A percentile compares a stretch with the other conserved stretches of the same genome.
Conservation (phyloP, 2,888 invertebrate species). For the Ypsolopha sequella region DNA sequence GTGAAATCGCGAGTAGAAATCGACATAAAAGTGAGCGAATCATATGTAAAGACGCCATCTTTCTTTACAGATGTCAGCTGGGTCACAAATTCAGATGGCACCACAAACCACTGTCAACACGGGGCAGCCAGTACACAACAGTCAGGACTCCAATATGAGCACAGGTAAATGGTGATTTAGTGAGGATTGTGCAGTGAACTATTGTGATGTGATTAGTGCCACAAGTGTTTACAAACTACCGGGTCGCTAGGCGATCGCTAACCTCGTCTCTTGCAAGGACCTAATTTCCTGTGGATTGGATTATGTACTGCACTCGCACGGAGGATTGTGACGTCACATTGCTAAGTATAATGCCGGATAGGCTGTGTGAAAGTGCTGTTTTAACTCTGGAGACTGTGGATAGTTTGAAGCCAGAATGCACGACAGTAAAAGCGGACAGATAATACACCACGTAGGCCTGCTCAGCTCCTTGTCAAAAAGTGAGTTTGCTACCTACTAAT, state of each 20-base stretch:
- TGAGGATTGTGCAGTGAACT: conserved; percentile 49
- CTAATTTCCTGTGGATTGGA: conserved; percentile 29
- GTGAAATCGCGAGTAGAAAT: background rate
- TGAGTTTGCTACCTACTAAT: conserved; percentile 29
- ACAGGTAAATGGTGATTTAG: conserved; percentile 79
- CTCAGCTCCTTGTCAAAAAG: conserved; percentile 60
- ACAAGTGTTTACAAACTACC: conserved; percentile 46
- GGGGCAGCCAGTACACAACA: conserved; percentile 82
- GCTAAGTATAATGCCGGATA: conserved; percentile 62
- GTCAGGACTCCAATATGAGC: conserved; percentile 98
- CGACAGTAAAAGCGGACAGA: conserved; percentile 61
- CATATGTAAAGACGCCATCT: conserved; percentile 71
- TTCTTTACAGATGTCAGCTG: conserved; percentile 92
- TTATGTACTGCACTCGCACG: conserved; percentile 37
- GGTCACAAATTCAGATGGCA: conserved; percentile 98
- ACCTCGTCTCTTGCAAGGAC: conserved; percentile 37
- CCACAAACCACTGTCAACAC: conserved; percentile 92
- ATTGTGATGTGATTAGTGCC: conserved; percentile 27
- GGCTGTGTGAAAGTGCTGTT: conserved; percentile 59
- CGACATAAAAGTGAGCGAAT: conserved; percentile 44
- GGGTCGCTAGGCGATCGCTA: conserved; percentile 23
- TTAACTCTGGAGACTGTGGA: conserved; percentile 47
- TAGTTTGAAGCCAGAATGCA: conserved; percentile 58
- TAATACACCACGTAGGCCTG: conserved; percentile 57
- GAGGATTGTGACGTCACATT: conserved; percentile 60